A percentile compares a stretch with the other conserved stretches of the same genome.
These are phyloP conservation scores for Chrysocyon brachyurus DNA, from an alignment of 2,797 vertebrate genomes.

Conservation along the genomic window DNA sequence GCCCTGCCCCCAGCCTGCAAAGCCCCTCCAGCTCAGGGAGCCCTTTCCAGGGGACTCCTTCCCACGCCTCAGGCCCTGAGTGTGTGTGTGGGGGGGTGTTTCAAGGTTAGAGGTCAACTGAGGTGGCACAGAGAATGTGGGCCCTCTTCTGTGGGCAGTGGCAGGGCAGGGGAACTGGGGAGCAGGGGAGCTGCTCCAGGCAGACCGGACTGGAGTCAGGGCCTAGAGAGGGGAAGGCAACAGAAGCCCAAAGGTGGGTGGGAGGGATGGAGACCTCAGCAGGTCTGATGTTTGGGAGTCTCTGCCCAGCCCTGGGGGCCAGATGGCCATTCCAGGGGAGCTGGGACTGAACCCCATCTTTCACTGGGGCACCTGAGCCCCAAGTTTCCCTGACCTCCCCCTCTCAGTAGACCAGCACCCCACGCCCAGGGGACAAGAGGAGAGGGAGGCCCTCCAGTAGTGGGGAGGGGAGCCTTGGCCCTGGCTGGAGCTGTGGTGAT, in stretches of 20 bases:
- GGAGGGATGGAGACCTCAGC: not conserved
- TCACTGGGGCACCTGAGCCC: not conserved
- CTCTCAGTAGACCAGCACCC: not conserved
- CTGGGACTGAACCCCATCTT: not conserved
- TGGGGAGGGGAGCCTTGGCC: not conserved
- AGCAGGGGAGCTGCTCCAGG: not conserved
- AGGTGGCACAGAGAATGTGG: not conserved
- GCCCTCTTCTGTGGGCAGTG: too few species aligned
- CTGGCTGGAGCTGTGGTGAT: not conserved
- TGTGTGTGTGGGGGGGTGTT: too few species aligned
- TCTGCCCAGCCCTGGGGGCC: accelerated
- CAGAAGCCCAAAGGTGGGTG: too few species aligned
- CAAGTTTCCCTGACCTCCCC: not conserved
- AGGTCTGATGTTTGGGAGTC: not conserved
- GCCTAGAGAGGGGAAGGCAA: not conserved
- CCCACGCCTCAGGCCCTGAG: not conserved
- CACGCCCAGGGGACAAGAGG: not conserved
- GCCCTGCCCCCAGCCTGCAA: not conserved
- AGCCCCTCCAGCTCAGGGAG: not conserved
- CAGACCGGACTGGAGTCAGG: not conserved
- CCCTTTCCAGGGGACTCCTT: not conserved
- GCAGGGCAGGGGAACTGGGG: too few species aligned
- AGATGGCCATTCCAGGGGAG: not conserved
- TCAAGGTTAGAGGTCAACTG: not conserved
- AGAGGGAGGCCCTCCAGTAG: not conserved